Evolutionary conservation across 2,113 vertebrate species (phyloP), one percentile per base, ranked within the genome.

Genomic region (Myotis yumanensis): DNA sequence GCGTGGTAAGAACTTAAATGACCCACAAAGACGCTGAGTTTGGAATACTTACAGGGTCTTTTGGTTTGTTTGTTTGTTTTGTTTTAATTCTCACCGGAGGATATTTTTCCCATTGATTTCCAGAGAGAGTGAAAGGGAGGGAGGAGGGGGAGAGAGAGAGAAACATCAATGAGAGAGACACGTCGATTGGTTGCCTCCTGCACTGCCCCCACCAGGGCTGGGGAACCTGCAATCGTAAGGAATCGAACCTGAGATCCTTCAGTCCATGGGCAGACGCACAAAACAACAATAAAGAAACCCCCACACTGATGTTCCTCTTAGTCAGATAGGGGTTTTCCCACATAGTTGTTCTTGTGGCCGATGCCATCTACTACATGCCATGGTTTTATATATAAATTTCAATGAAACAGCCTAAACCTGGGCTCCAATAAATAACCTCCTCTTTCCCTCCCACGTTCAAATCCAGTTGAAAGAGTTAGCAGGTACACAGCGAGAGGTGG

Each of bases 1-100:
- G 73, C 96, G 95, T 25, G 98, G 98, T 99, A 95, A 98, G 98
- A 18, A 76, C 48, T 0, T 17, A 5, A n/a, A 3, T 16, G n/a
- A 9, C 28, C n/a, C 23, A 7, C 9, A 51, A 8, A 69, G 35
- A 40, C 30, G 9, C 5, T 37, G 12, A 35, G 12, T 57, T 46
- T 80, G 40, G 52, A 32, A 17, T 15, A 22, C 59, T 43, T 64
- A 3, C 62, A 43, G 2, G 20, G 35, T 81, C n/a, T 69, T 18
- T 15, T 69, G 32, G 11, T 66, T 66, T 7, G 32, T 68, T 59
- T 59, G 20, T 43, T 43, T 43, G 57, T 59, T 59, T 59, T 25
- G 22, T 59, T 59, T 25, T 23, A 59, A 25, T 23, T 59, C 57
- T 59, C 57, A 23, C 8, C 3, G 22, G 57, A 10, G 22, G 22